Evolutionary conservation across 2,888 invertebrate genomes (phyloP).

Genomic region (Morinoia aosen): DNA sequence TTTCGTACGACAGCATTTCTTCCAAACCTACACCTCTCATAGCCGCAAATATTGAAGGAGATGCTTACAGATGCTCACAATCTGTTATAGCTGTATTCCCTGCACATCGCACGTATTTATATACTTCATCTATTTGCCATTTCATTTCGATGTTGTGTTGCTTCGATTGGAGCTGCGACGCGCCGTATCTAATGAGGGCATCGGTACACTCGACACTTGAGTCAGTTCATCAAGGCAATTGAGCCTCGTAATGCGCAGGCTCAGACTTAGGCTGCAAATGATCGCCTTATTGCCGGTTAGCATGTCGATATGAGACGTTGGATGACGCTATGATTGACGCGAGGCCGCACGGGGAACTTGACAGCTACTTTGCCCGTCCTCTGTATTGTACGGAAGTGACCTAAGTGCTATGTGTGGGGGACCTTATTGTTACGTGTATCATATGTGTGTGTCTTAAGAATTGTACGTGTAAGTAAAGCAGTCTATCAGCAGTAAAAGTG

Average conservation of each 20-base stretch:
- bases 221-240: neutral
- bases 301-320: neutral
- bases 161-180: neutral
- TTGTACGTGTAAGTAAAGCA: too few relatives aligned
- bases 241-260: slow-evolving; percentile 25
- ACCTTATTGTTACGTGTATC: too few relatives aligned
- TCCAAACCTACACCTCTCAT: too few relatives aligned
- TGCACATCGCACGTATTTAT: neutral
- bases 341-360: too few relatives aligned
- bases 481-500: too few relatives aligned
- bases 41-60: neutral
- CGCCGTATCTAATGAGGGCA: neutral
- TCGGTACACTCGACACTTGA: too few relatives aligned
- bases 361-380: too few relatives aligned
- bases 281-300: neutral
- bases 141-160: neutral
- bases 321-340: too few relatives aligned
- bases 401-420: too few relatives aligned
- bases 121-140: neutral
- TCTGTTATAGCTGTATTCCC: neutral
- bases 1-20: too few relatives aligned
- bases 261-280: neutral
- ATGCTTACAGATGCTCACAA: neutral
- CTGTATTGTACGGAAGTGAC: too few relatives aligned
- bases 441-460: too few relatives aligned